Evolutionary conservation across 2,797 vertebrate genomes (phyloP).

Genomic region (Simalia tracyae): DNA sequence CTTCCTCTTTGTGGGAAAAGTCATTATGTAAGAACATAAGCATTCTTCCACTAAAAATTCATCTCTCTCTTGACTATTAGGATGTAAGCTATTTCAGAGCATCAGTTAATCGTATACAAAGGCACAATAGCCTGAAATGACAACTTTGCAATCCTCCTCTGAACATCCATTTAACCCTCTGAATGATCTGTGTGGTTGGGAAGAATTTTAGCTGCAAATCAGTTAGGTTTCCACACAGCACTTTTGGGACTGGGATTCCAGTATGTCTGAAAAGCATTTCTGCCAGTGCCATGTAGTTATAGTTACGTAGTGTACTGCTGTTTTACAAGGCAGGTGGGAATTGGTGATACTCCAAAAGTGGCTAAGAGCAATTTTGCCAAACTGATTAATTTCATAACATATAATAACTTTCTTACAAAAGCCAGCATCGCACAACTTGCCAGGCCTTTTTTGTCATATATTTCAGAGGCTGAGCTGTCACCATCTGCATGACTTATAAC

Average conservation of each 20-base stretch:
- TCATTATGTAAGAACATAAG: constrained; percentile 57
- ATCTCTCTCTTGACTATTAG: constrained; percentile 59
- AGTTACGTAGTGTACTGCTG: neutral
- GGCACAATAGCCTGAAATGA: constrained; percentile 58
- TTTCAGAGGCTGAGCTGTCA: neutral
- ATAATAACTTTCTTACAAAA: neutral
- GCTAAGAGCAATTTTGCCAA: neutral
- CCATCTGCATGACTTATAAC: neutral
- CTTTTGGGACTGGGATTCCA: neutral
- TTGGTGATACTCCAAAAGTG: neutral
- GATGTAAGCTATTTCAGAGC: constrained; percentile 60
- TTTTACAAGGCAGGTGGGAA: neutral
- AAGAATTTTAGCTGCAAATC: neutral
- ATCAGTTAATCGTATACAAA: constrained; percentile 47
- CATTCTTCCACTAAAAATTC: constrained; percentile 27
- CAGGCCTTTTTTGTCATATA: neutral
- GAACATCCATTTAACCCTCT: constrained; percentile 31
- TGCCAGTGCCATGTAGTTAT: neutral
- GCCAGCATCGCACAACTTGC: neutral
- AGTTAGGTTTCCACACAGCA: neutral
- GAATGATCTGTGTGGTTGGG: neutral
- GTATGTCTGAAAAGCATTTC: neutral
- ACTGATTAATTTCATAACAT: neutral
- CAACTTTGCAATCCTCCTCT: constrained; percentile 40
- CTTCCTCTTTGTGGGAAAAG: constrained; percentile 56